Evolutionary conservation across 1,140 invertebrate genomes (phyloP).

Genomic region (Penaeus vannamei): DNA sequence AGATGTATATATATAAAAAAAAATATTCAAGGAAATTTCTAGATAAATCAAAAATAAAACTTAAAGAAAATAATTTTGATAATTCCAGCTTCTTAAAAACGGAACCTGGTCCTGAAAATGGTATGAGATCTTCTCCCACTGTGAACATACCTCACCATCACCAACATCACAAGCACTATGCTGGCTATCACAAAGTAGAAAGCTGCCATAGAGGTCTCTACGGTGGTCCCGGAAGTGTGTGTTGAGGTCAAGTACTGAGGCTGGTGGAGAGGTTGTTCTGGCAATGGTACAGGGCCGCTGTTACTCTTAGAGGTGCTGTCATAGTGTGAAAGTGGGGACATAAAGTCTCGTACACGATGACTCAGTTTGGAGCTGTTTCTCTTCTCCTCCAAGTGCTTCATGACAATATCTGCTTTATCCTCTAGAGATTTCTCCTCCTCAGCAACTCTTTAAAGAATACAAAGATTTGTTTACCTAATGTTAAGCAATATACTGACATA

Average conservation of each 20-base stretch:
- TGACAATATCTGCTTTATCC: constrained; percentile 39
- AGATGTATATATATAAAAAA: no score
- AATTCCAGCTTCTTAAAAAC: no score
- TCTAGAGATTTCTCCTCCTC: constrained; percentile 38
- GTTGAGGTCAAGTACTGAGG: constrained; percentile 14
- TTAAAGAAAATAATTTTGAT: no score
- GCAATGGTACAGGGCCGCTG: not conserved
- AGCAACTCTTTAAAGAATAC: constrained; percentile 23
- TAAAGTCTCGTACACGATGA: not conserved
- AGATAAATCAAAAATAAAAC: no score
- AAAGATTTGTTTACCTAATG: not conserved
- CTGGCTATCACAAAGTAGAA: constrained; percentile 17
- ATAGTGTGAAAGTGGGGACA: not conserved
- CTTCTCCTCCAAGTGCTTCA: constrained; percentile 22
- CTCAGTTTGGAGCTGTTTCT: not conserved
- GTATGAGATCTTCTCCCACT: not conserved
- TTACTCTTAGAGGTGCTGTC: not conserved
- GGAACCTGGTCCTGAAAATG: no score
- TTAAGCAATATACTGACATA: not conserved
- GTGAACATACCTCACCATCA: constrained; percentile 9
- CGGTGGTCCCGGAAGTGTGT: not conserved
- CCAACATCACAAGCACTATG: not conserved
- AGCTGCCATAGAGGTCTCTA: not conserved
- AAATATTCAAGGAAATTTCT: no score
- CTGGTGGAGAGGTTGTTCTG: not conserved